Evolutionary conservation across 1,140 invertebrate species (phyloP), one percentile per base, ranked within the genome.

Genomic region (Aleiodes sp.): DNA sequence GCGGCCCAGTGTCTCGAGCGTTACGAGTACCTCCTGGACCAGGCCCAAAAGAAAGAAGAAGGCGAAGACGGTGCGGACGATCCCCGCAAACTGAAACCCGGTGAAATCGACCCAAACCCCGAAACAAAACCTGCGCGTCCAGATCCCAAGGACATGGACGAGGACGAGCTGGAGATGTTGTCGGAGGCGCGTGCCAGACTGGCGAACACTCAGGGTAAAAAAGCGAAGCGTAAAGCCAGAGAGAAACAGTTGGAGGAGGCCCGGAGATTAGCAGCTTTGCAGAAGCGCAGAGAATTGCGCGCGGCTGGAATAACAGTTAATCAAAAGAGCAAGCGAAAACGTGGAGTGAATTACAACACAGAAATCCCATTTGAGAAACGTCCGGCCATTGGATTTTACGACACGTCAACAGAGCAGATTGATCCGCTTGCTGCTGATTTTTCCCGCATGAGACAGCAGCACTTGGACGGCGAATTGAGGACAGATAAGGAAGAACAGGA

Each of bases 71-170:
- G 93, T 64, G 91, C 90, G 56, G 94, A 97, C 84, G 98, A 99
- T 87, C 97, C 98, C 0, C 89, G 98, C 16, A 99, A 99, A 83
- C 87, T 99, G 0, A 98, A 98, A 83, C 97, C 98, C 1, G 98
- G 98, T 56, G 98, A 99, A 88, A 99, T 99, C 82, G 98, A 99
- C 87, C 98, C 98, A 0, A 99, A 99, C 87, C 98, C 98, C 19
- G 98, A 99, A 87, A 99, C 98, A 10, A 99, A 99, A 85, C 98
- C 98, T 26, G 98, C 98, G 0, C 88, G 98, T 65, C 98, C 98
- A 12, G 98, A 99, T 89, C 98, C 98, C n/a, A 97, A 99, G 78
- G 98, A 99, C 82, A 99, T 99, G 98, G 98, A 99, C 87, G 98
- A 99, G 91, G 98, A 99, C 91, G 97, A 99, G 85, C 83, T 99